These are phyloP conservation scores for Hybognathus amarus DNA, from an alignment of 2,797 vertebrate genomes.

Conservation along the genomic window DNA sequence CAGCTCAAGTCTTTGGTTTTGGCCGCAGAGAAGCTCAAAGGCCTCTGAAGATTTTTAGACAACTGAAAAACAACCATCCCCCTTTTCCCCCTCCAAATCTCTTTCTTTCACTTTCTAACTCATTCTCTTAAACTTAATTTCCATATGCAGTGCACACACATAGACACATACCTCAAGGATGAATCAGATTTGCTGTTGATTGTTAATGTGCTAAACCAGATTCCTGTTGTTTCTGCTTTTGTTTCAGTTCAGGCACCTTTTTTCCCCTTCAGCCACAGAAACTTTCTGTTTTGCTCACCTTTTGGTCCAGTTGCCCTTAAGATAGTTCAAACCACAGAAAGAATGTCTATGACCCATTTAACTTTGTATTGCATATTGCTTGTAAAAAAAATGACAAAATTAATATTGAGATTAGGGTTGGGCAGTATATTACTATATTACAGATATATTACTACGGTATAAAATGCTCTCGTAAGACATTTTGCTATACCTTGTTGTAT, in stretches of 20 bases:
- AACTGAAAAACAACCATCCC: slow-evolving; percentile 19
- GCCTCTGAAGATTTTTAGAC: slow-evolving; percentile 61
- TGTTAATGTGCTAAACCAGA: not conserved
- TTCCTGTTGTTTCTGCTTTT: not conserved
- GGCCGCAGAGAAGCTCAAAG: slow-evolving; percentile 64
- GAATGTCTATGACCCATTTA: not conserved
- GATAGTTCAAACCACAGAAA: not conserved
- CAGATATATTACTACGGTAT: no score
- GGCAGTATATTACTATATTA: no score
- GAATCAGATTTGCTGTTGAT: not conserved
- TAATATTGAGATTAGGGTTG: not conserved
- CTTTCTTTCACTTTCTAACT: slow-evolving; percentile 22
- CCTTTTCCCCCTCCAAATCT: not conserved
- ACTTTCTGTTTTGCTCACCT: not conserved
- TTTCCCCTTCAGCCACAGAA: not conserved
- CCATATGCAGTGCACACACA: not conserved
- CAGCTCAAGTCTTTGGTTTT: slow-evolving; percentile 58
- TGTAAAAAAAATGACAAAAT: not conserved
- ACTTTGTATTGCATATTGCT: not conserved
- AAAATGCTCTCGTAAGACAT: no score
- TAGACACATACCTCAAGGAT: not conserved
- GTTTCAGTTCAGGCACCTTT: not conserved
- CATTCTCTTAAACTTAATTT: not conserved
- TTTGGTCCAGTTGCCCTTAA: not conserved
- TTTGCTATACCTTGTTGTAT: no score